These are phyloP conservation scores for Odontocolon sp. DNA, from an alignment of 2,888 invertebrate species.

Conservation along the genomic window DNA sequence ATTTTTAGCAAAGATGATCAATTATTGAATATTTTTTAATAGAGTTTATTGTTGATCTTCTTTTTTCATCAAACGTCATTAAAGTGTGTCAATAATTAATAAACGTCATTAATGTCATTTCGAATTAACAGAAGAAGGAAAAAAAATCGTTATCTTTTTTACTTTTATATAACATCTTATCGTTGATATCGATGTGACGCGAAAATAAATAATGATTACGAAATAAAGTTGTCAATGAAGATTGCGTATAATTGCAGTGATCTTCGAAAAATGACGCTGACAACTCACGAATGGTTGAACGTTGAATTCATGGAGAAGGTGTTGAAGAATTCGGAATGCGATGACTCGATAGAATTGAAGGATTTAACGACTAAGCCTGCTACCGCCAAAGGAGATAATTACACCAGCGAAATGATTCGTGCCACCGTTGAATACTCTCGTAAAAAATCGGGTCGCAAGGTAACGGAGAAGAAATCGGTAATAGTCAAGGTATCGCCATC, in stretches of 20 bases:
- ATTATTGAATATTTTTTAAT: no score
- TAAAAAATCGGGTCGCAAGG: conserved; percentile 51
- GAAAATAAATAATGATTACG: no score
- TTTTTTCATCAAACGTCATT: no score
- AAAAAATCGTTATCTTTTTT: no score
- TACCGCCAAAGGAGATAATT: conserved; percentile 77
- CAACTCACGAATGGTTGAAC: conserved; percentile 71
- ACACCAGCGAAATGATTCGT: conserved; percentile 77
- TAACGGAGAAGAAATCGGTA: conserved; percentile 68
- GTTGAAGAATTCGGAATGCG: conserved; percentile 68
- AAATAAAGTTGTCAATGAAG: not conserved
- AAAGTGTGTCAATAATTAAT: no score
- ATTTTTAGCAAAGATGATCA: no score
- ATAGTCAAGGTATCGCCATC: conserved; percentile 79
- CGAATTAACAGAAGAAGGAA: no score
- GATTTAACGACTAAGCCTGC: conserved; percentile 71
- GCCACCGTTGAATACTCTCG: conserved; percentile 65
- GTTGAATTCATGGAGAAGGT: conserved; percentile 70
- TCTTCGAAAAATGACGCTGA: conserved; percentile 24
- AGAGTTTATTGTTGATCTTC: no score
- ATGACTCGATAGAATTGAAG: conserved; percentile 70
- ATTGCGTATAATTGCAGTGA: not conserved
- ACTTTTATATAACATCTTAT: no score
- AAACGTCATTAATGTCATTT: no score
- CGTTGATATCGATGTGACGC: no score